phyloP scores from a whole-genome alignment of 2,888 invertebrate genomes.

The Panorpa germanica region DNA sequence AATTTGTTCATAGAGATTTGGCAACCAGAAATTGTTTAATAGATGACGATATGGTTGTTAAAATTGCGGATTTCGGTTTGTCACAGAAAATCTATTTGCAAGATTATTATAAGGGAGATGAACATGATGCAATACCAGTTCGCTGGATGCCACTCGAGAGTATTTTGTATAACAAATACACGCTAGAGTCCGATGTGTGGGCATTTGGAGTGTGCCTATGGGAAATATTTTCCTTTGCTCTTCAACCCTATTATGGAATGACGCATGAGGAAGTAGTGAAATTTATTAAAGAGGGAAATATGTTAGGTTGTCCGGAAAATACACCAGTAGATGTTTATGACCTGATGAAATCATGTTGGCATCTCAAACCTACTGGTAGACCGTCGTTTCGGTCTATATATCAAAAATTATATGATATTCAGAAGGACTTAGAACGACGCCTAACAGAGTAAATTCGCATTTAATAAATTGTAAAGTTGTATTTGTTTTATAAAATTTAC shows the following conservation, averaged over 20 bases:
- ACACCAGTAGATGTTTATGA: slow-evolving; percentile 75
- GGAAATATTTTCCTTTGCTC: slow-evolving; percentile 92
- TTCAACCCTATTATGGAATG: slow-evolving; percentile 94
- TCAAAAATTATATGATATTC: slow-evolving; percentile 55
- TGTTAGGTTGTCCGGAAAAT: slow-evolving; percentile 77
- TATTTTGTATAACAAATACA: slow-evolving; percentile 91
- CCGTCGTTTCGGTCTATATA: slow-evolving; percentile 73
- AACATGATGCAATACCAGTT: slow-evolving; percentile 89
- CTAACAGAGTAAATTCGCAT: too few relatives aligned
- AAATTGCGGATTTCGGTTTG: slow-evolving; percentile 93
- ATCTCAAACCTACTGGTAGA: slow-evolving; percentile 62
- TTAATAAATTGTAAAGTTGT: too few relatives aligned
- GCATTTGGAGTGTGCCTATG: slow-evolving; percentile 91
- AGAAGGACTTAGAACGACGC: slow-evolving; percentile 20
- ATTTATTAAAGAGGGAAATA: slow-evolving; percentile 84
- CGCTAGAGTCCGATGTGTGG: slow-evolving; percentile 93
- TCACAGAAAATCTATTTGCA: slow-evolving; percentile 90
- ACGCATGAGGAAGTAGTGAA: slow-evolving; percentile 93
- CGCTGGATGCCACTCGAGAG: slow-evolving; percentile 97
- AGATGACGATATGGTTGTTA: slow-evolving; percentile 83
- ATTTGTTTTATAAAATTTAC: too few relatives aligned
- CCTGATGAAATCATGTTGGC: slow-evolving; percentile 89
- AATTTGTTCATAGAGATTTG: slow-evolving; percentile 90
- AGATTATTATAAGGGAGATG: slow-evolving; percentile 90
- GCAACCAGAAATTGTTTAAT: slow-evolving; percentile 93